Evolutionary conservation across 2,888 invertebrate species (phyloP).

Genomic region (Cinara cedri): DNA sequence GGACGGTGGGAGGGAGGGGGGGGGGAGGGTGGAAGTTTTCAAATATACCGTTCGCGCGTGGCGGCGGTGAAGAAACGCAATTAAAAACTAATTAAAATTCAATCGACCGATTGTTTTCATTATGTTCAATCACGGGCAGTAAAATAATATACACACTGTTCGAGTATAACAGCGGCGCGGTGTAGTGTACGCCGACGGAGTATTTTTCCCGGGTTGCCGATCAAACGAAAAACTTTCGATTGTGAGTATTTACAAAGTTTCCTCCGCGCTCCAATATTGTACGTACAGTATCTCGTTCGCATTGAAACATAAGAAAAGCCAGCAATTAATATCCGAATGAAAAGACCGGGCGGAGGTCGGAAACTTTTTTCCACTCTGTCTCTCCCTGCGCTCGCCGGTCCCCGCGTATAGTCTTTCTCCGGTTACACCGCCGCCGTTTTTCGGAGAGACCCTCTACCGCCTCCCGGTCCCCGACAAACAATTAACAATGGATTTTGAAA

Average conservation of each 20-base stretch:
- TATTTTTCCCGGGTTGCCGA: constrained; percentile 45
- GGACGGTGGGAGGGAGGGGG: too few species aligned
- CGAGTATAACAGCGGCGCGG: too few species aligned
- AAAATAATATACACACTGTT: too few species aligned
- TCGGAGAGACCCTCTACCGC: background rate
- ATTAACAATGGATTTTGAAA: constrained; percentile 54
- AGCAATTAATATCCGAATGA: constrained; percentile 55
- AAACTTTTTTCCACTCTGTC: constrained; percentile 38
- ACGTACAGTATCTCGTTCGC: background rate
- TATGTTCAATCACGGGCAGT: constrained; percentile 51
- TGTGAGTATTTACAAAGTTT: constrained; percentile 52
- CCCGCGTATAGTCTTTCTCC: background rate
- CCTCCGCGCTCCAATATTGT: background rate
- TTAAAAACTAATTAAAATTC: constrained; percentile 57
- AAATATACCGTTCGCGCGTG: constrained; percentile 21
- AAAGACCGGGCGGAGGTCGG: constrained; percentile 8
- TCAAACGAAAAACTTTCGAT: constrained; percentile 56
- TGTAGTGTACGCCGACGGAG: background rate
- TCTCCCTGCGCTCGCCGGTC: background rate
- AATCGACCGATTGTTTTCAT: constrained; percentile 57
- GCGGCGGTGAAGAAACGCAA: constrained; percentile 53
- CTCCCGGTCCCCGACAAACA: constrained; percentile 22
- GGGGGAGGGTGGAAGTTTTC: constrained; percentile 10
- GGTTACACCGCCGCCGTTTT: background rate
- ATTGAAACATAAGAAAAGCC: constrained; percentile 48